These are phyloP conservation scores for Malurus cyaneus DNA, from an alignment of 2,113 vertebrate species.

Conservation along the genomic window DNA sequence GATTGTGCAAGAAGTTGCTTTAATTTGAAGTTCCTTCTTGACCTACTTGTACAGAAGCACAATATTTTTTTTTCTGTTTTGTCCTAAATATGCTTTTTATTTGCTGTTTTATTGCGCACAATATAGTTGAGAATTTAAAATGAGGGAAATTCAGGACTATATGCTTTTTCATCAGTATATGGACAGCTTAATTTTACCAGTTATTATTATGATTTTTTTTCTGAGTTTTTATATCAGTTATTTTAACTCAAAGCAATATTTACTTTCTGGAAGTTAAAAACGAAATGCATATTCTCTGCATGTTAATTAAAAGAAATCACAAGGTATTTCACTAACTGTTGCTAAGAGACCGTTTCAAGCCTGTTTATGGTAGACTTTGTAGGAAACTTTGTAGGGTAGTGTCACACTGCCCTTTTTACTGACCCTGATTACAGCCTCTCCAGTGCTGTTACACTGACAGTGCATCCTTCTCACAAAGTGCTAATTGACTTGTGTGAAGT, in stretches of 20 bases:
- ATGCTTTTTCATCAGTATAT: background rate
- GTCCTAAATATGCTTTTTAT: background rate
- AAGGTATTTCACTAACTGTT: conserved; percentile 47
- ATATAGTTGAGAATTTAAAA: background rate
- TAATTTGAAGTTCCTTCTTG: background rate
- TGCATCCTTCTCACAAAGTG: background rate
- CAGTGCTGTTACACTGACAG: background rate
- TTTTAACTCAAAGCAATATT: background rate
- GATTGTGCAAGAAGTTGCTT: background rate
- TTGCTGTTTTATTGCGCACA: background rate
- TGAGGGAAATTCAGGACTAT: background rate
- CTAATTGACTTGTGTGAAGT: background rate
- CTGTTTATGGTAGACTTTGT: background rate
- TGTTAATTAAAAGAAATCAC: conserved; percentile 14
- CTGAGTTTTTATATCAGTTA: background rate
- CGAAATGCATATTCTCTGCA: background rate
- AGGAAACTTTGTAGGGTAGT: conserved; percentile 34
- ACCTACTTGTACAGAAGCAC: background rate
- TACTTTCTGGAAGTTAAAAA: conserved; percentile 26
- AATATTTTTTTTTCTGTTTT: background rate
- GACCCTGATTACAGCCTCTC: background rate
- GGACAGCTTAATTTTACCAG: background rate
- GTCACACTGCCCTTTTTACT: background rate
- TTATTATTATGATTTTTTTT: background rate
- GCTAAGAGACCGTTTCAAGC: conserved; percentile 58